Base-by-base conservation (phyloP, 2,888 invertebrate genomes). In the Hyalella azteca region DNA sequence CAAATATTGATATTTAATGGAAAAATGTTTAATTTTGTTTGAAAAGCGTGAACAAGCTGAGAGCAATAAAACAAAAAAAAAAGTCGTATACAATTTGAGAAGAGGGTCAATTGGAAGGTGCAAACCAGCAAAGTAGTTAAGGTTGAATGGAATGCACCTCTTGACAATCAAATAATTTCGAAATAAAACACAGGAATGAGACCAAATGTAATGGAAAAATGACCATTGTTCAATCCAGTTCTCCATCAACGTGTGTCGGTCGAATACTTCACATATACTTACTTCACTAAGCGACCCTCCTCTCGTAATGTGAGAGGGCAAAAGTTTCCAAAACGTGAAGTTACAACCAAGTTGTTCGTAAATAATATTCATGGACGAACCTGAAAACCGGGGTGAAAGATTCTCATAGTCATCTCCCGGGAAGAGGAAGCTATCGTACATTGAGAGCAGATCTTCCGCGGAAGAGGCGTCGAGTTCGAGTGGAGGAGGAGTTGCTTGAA, bases 351-450 rank as follows among this genome's bases (percentile, higher is more conserved):
- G 9, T n/a, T n/a, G n/a, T n/a, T 54, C 54, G 22, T 2, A 54
- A 19, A 54, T 22, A 2, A 54, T 9, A 54, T 22, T 22, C 9
- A n/a, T 54, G 54, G 29, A 54, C 54, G 29, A 54, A 54, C 54
- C 54, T 54, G 54, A 29, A 5, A 26, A 2, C 54, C 54, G 54
- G 54, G 11, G 54, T 22, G 26, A 54, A 9, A 54, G 29, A 26
- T 54, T 54, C 26, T 11, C 75, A 22, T 45, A 32, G 22, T 75
- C 40, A n/a, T 75, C 75, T 26, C 75, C 75, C 26, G 40, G 41
- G 45, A 75, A 75, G 29, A 75, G 40, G 29, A 41, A 75, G 26
- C 13, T 13, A 75, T 75, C 75, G 45, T 75, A 75, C 26, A 75
- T 40, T 36, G 40, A 36, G 29, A 45, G 45, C 26, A 75, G 26